Percentiles rank a stretch among this genome's conserved stretches.
Evolutionary conservation across 2,888 invertebrate genomes (phyloP).

Genomic region (Xestoiulus laeticollis): DNA sequence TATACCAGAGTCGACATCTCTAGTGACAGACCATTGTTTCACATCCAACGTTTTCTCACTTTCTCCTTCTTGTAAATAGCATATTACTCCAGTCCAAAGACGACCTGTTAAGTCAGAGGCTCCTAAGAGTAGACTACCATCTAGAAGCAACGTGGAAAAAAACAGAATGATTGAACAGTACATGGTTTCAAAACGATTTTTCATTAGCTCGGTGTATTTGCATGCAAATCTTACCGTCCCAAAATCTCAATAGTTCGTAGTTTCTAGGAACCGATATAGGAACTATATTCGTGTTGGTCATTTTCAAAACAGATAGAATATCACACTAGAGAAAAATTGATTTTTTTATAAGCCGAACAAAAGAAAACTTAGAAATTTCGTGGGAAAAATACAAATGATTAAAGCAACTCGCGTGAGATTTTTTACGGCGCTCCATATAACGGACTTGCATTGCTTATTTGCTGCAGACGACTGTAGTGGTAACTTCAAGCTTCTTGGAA

Average conservation of each 20-base stretch:
- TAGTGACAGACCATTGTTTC: conserved; percentile 65
- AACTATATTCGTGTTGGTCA: conserved; percentile 4
- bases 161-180: background rate
- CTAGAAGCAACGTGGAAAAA: conserved; percentile 61
- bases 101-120: conserved; percentile 71
- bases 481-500: no score
- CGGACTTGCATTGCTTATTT: background rate
- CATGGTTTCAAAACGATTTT: background rate
- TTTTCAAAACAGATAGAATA: background rate
- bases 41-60: conserved; percentile 65
- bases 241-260: conserved; percentile 39
- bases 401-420: background rate
- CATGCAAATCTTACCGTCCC: background rate
- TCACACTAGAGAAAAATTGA: background rate
- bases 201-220: background rate
- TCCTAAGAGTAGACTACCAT: conserved; percentile 70
- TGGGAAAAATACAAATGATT: background rate
- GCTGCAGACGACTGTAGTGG: background rate
- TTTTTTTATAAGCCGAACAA: background rate
- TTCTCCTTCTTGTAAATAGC: conserved; percentile 67
- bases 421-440: background rate
- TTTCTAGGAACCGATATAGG: conserved; percentile 39
- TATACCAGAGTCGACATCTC: conserved; percentile 67
- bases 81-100: conserved; percentile 72
- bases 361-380: background rate